Evolutionary conservation across 53 echinoderm and acorn worm species (phyloP).

Genomic region (Actinopyga echinites): DNA sequence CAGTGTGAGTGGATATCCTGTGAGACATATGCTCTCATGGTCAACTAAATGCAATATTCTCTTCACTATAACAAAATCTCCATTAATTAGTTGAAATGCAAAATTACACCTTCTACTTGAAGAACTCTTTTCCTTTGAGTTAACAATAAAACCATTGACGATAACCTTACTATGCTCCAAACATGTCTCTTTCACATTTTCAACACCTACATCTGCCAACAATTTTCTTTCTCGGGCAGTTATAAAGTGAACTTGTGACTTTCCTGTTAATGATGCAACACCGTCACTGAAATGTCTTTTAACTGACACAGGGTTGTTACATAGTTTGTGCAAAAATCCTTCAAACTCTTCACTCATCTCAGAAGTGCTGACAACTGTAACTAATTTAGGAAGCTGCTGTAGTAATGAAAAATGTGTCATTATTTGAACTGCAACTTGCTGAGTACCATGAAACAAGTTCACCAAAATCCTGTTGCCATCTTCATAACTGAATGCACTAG

Average conservation of each 20-base stretch:
- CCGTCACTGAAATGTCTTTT: neutral
- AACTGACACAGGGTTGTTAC: neutral
- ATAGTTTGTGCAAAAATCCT: neutral
- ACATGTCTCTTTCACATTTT: neutral
- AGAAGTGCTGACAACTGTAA: neutral
- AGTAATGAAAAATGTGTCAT: neutral
- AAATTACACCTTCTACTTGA: conserved; percentile 10
- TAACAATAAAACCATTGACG: conserved; percentile 12
- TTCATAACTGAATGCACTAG: conserved; percentile 10
- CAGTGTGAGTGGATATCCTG: neutral
- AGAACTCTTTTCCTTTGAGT: neutral
- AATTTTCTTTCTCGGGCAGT: neutral
- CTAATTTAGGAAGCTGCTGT: neutral
- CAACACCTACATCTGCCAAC: neutral
- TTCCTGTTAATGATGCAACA: neutral
- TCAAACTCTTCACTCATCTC: conserved; percentile 18
- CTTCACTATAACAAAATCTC: neutral
- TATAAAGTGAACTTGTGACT: conserved; percentile 1
- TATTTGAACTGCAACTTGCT: conserved; percentile 9
- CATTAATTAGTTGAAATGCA: conserved; percentile 1
- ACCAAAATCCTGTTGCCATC: conserved; percentile 4
- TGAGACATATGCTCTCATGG: neutral
- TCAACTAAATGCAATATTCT: neutral
- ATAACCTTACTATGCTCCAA: neutral
- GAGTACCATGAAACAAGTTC: conserved; percentile 16